Evolutionary conservation across 2,113 vertebrate species (phyloP).

Genomic region (Sinocyclocheilus maitianheensis): DNA sequence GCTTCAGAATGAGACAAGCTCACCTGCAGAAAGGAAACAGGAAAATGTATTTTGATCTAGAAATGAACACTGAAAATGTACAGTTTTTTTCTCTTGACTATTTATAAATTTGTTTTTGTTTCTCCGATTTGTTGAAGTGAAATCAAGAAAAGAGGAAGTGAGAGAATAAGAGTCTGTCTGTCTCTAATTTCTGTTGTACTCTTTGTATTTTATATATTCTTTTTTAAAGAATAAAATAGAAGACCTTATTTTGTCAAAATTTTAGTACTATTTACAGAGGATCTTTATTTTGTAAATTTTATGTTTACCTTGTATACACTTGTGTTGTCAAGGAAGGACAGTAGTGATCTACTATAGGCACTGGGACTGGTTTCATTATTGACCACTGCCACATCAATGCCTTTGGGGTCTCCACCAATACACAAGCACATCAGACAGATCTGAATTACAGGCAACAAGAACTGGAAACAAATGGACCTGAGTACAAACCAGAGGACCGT

Average conservation of each 20-base stretch:
- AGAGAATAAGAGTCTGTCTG: conserved; percentile 55
- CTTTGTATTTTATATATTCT: no score
- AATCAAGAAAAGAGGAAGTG: neutral
- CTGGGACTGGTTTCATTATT: conserved; percentile 74
- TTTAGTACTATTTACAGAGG: neutral
- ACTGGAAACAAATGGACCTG: conserved; percentile 81
- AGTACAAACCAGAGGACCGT: neutral
- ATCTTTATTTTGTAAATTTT: neutral
- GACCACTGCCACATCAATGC: conserved; percentile 76
- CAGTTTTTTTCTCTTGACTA: neutral
- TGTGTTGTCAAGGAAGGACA: conserved; percentile 77
- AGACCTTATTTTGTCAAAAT: no score
- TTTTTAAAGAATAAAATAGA: no score
- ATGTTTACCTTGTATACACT: conserved; percentile 72
- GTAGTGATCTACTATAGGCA: conserved; percentile 67
- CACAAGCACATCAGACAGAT: conserved; percentile 79
- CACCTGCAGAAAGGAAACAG: conserved; percentile 62
- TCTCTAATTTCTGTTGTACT: neutral
- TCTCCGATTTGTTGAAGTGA: neutral
- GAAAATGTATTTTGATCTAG: neutral
- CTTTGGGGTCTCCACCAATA: conserved; percentile 74
- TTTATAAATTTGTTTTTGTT: neutral
- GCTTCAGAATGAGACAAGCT: conserved; percentile 69
- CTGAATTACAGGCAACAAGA: conserved; percentile 80
- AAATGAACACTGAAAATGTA: neutral